phyloP scores from a whole-genome alignment of 2,113 vertebrate species.

The Psophia crepitans region DNA sequence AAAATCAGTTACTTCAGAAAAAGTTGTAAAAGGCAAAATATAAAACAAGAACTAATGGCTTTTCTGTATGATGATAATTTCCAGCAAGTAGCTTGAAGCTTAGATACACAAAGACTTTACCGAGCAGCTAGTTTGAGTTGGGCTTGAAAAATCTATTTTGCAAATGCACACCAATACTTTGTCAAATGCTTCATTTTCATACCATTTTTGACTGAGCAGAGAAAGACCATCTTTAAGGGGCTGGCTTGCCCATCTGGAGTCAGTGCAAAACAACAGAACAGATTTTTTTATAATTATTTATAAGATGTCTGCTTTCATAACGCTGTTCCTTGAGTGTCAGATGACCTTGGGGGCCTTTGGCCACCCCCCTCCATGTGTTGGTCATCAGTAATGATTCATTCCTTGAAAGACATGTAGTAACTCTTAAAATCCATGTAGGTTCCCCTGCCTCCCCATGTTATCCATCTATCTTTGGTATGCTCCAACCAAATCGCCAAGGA shows the following conservation, averaged over 20 bases:
- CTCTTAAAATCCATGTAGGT: background rate
- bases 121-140: background rate
- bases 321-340: constrained; percentile 59
- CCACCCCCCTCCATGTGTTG: constrained; percentile 48
- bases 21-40: background rate
- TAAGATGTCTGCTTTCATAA: constrained; percentile 80
- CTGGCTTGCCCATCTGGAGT: constrained; percentile 60
- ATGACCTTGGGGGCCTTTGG: constrained; percentile 56
- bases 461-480: background rate
- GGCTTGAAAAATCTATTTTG: background rate
- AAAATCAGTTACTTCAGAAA: background rate
- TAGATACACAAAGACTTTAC: background rate
- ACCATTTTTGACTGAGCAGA: constrained; percentile 32
- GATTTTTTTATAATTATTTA: constrained; percentile 80
- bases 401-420: background rate
- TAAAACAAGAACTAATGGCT: background rate
- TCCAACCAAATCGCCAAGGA: background rate
- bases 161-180: background rate
- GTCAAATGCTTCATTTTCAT: constrained; percentile 43
- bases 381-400: constrained; percentile 61
- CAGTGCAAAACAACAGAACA: constrained; percentile 68
- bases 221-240: constrained; percentile 41
- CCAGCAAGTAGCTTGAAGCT: background rate
- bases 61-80: background rate
- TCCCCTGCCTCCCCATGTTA: background rate